These are phyloP conservation scores for Bufotes viridis DNA, from an alignment of 2,797 vertebrate species.

Conservation along the genomic window DNA sequence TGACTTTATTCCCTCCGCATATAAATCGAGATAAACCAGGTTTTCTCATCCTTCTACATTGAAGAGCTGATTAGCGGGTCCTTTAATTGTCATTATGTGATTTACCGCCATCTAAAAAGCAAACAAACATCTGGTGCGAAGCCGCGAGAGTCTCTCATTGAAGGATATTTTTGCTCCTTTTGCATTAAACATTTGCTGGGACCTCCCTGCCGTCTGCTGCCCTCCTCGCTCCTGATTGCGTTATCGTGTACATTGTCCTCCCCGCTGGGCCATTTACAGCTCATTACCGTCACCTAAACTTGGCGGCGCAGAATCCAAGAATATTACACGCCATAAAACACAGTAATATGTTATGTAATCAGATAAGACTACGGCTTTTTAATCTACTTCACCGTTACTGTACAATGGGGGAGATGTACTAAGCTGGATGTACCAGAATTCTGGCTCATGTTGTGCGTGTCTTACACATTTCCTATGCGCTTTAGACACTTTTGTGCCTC, in stretches of 20 bases:
- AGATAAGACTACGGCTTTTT: neutral
- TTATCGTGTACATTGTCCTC: neutral
- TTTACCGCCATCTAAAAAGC: neutral
- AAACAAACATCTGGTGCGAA: conserved; percentile 15
- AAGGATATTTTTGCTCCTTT: neutral
- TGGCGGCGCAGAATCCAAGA: neutral
- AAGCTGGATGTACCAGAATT: too few species aligned
- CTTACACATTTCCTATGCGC: too few species aligned
- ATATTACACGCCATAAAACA: neutral
- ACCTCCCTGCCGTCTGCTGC: neutral
- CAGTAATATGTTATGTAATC: neutral
- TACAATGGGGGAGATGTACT: neutral
- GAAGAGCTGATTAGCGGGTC: neutral
- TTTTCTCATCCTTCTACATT: neutral
- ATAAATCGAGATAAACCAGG: neutral
- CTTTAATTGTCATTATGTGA: conserved; percentile 1
- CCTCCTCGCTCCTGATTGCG: neutral
- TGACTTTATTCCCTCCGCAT: too few species aligned
- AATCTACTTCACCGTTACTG: neutral
- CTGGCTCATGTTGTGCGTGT: too few species aligned
- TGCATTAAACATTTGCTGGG: conserved; percentile 19
- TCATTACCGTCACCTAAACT: neutral
- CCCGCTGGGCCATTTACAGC: neutral
- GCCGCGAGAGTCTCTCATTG: neutral
- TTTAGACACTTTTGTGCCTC: too few species aligned